Evolutionary conservation across 2,113 vertebrate genomes (phyloP).

Genomic region (Passer domesticus): DNA sequence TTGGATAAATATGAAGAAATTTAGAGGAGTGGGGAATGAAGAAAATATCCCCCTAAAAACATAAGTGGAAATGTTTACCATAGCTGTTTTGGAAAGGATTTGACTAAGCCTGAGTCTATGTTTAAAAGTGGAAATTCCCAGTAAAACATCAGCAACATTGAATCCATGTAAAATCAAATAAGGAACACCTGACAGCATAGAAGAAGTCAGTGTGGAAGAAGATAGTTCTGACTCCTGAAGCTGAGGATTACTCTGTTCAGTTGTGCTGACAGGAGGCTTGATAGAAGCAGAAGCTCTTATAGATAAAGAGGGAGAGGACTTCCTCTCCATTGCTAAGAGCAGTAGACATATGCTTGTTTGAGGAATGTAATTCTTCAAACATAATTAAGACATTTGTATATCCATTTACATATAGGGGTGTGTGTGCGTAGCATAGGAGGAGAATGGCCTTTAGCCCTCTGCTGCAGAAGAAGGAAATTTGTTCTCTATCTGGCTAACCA

Average conservation of each 20-base stretch:
- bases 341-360: neutral
- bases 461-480: neutral
- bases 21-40: neutral
- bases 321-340: neutral
- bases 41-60: accelerated
- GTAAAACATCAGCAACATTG: neutral
- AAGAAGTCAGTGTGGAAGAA: neutral
- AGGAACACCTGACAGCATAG: neutral
- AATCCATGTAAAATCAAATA: neutral
- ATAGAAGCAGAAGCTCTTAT: neutral
- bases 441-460: neutral
- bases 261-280: neutral
- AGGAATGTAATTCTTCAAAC: neutral
- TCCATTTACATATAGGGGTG: accelerated
- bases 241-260: neutral
- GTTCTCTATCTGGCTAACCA: neutral
- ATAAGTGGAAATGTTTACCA: neutral
- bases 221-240: neutral
- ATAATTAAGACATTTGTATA: neutral
- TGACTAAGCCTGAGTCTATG: neutral
- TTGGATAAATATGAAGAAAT: neutral
- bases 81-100: neutral
- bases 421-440: accelerated
- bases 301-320: neutral
- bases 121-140: neutral